Conservation (phyloP, 1,140 invertebrate genomes). For the Pogonus chalceus region DNA sequence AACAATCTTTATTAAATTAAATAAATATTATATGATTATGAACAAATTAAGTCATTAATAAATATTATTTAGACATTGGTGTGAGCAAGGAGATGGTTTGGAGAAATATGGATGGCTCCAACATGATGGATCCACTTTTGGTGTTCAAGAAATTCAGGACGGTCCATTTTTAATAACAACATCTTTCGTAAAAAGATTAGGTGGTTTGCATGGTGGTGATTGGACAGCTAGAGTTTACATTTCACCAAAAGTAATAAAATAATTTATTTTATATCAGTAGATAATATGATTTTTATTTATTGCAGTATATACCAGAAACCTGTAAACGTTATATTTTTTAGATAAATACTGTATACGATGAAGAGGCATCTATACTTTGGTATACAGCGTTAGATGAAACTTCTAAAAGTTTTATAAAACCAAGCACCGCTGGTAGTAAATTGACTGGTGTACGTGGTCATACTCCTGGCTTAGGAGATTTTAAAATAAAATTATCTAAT, state of each 20-base stretch:
- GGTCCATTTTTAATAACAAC: constrained; percentile 67
- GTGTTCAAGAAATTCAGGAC: constrained; percentile 83
- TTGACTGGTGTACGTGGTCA: constrained; percentile 62
- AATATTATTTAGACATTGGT: constrained; percentile 69
- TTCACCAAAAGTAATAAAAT: constrained; percentile 42
- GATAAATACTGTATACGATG: constrained; percentile 32
- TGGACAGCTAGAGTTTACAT: constrained; percentile 83
- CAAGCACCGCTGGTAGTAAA: constrained; percentile 44
- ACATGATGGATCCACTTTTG: constrained; percentile 89
- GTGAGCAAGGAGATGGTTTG: constrained; percentile 80
- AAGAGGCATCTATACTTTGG: constrained; percentile 61
- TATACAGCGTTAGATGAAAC: constrained; percentile 67
- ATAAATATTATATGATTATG: neutral
- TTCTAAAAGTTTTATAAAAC: constrained; percentile 48
- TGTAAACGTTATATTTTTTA: constrained; percentile 14
- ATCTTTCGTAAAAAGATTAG: constrained; percentile 63
- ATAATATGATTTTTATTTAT: constrained; percentile 9
- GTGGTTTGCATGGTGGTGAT: constrained; percentile 75
- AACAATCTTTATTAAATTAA: too few relatives aligned
- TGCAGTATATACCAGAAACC: neutral
- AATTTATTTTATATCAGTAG: constrained; percentile 11
- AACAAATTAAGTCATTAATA: neutral
- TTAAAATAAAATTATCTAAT: constrained; percentile 45
- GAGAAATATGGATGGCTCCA: constrained; percentile 75
- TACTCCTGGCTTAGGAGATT: constrained; percentile 69